Evolutionary conservation across 2,888 invertebrate genomes (phyloP), one percentile per base, ranked within the genome.

Genomic region (Tinea semifulvella): DNA sequence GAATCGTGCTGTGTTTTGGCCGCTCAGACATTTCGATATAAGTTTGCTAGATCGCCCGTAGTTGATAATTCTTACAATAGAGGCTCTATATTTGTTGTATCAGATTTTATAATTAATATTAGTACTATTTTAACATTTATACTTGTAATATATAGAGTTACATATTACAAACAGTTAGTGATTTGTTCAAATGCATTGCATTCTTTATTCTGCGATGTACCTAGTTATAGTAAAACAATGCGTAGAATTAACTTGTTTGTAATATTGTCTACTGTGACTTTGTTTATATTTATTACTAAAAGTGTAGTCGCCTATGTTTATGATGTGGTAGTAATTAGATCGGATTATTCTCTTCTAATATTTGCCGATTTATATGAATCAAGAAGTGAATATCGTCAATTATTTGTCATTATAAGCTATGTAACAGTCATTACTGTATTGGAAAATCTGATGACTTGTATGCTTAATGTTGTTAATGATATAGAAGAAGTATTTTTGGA

Each of bases 141-240:
- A 4, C 16, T 35, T 4, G 16, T 35, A 5, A 5, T 35, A 16
- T 16, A 3, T 16, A 35, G 16, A 16, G 8, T 4, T 14, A 16
- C 11, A 35, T 35, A 35, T 16, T 35, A 35, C 16, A 35, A 35
- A 35, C 35, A 35, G 13, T 14, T 35, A 5, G 14, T 35, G 5
- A 14, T 35, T 35, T 16, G 16, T 35, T 14, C 16, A 16, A 35
- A 35, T 14, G 17, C 11, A 10, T 16, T 35, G 16, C 8, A 6
- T 35, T 4, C 7, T 13, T 5, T 35, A 4, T 35, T 35, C 16
- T 3, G 11, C 8, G 7, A 4, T 14, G 3, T 3, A 16, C 14
- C 35, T 14, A 16, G 2, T 35, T 35, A 35, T 35, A 7, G 5
- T 13, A 14, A 35, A 16, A 16, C 8, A 16, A 14, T 35, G 13